These are phyloP conservation scores for Belonocnema kinseyi DNA, from an alignment of 1,140 invertebrate species.

Conservation along the genomic window DNA sequence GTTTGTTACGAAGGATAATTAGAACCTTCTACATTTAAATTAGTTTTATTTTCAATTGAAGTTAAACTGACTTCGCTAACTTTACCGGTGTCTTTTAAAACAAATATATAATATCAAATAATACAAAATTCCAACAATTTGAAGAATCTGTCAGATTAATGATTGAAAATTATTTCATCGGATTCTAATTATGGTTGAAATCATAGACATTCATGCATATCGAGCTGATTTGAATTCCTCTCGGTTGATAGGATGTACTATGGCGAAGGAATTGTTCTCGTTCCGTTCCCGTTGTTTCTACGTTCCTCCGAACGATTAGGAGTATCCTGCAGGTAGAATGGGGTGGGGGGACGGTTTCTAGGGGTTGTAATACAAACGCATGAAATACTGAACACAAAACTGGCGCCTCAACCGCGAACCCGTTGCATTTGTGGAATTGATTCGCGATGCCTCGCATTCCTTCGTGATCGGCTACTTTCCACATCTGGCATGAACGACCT, in stretches of 20 bases:
- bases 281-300: conserved; percentile 16
- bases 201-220: conserved; percentile 8
- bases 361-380: conserved; percentile 7
- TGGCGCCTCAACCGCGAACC: conserved; percentile 10
- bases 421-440: conserved; percentile 26
- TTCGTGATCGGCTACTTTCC: conserved; percentile 20
- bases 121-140: not conserved
- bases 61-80: no score
- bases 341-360: not conserved
- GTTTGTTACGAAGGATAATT: no score
- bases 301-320: conserved; percentile 27
- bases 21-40: no score
- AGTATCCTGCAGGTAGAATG: not conserved
- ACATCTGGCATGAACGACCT: not conserved
- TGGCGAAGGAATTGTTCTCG: conserved; percentile 16
- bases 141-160: not conserved
- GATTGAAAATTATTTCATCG: not conserved
- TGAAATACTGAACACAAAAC: conserved; percentile 22
- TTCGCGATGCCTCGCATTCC: conserved; percentile 24
- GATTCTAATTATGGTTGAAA: conserved; percentile 2
- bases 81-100: not conserved
- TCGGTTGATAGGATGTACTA: not conserved
- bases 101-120: not conserved
- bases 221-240: conserved; percentile 10
- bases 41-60: no score